These are phyloP conservation scores for Catocala fraxini DNA, from an alignment of 2,888 invertebrate species.

Conservation along the genomic window DNA sequence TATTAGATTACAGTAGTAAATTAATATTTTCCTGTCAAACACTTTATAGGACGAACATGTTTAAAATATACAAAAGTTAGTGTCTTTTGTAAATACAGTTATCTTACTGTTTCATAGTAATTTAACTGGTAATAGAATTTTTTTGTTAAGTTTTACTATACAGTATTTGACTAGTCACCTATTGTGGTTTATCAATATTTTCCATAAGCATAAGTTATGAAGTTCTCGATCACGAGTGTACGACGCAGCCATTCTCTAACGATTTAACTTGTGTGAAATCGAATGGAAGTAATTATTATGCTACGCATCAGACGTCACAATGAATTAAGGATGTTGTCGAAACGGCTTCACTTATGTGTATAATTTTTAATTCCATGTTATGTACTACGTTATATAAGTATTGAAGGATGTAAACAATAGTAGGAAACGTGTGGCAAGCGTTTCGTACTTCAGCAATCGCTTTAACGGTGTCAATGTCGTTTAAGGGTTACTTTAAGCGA, in stretches of 20 bases:
- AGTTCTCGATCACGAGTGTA: background rate
- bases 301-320: slow-evolving; percentile 61
- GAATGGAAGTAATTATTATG: slow-evolving; percentile 72
- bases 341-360: slow-evolving; percentile 30
- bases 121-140: no score
- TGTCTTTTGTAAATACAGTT: no score
- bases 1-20: no score
- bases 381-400: slow-evolving; percentile 30
- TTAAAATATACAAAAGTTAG: no score
- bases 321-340: slow-evolving; percentile 64
- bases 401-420: slow-evolving; percentile 27
- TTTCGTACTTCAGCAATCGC: background rate
- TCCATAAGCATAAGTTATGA: background rate
- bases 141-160: no score
- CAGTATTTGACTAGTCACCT: no score
- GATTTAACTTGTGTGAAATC: slow-evolving; percentile 70
- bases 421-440: slow-evolving; percentile 18
- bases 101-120: no score
- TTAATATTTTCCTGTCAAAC: no score
- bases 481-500: background rate
- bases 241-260: slow-evolving; percentile 13
- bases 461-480: slow-evolving; percentile 7
- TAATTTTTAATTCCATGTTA: slow-evolving; percentile 37
- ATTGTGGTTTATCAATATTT: background rate
- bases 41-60: no score